These are phyloP conservation scores for Phengaris arion DNA, from an alignment of 2,888 invertebrate species.

Conservation along the genomic window DNA sequence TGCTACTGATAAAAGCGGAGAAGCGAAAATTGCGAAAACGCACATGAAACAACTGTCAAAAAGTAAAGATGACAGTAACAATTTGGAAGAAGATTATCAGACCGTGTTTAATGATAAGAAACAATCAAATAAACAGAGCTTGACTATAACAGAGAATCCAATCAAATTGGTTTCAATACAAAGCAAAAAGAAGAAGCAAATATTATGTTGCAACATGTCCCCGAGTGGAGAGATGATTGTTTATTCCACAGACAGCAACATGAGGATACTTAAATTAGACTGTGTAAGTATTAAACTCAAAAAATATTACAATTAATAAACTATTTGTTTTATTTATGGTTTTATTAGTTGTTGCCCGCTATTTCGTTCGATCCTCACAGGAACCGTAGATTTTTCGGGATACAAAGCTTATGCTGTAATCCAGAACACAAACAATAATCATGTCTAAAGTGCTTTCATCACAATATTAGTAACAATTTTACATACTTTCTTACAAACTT, in stretches of 20 bases:
- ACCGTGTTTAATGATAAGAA: constrained; percentile 33
- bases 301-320: not conserved
- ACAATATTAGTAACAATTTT: too few species aligned
- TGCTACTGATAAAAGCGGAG: constrained; percentile 81
- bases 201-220: constrained; percentile 85
- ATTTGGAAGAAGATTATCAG: constrained; percentile 56
- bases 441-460: too few species aligned
- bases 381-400: too few species aligned
- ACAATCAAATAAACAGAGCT: constrained; percentile 45
- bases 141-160: constrained; percentile 76
- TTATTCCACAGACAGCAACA: constrained; percentile 84
- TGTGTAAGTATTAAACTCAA: constrained; percentile 56
- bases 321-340: not conserved
- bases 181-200: constrained; percentile 82
- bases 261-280: constrained; percentile 84
- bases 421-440: too few species aligned
- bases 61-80: constrained; percentile 43
- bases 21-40: constrained; percentile 48
- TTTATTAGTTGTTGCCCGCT: too few species aligned
- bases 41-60: constrained; percentile 42
- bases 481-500: too few species aligned
- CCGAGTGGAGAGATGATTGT: constrained; percentile 85
- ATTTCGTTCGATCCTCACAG: too few species aligned
- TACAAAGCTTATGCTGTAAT: too few species aligned
- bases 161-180: constrained; percentile 84